phyloP scores from a whole-genome alignment of 2,888 invertebrate genomes.

The Ypsolopha scabrella region DNA sequence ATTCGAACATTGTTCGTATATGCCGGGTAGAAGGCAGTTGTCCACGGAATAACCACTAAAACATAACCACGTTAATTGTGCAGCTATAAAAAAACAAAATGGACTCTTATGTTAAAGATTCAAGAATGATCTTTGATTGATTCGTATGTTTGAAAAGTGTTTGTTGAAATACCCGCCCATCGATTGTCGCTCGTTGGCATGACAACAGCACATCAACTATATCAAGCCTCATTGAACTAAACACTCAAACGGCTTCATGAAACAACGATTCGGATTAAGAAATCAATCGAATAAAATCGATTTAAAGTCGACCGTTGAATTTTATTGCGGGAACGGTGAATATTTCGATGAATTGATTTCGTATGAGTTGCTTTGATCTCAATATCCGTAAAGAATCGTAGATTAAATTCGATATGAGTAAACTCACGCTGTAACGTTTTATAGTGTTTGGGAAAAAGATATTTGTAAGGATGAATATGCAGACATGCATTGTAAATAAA shows the following conservation, averaged over 20 bases:
- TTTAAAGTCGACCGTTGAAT: constrained; percentile 6
- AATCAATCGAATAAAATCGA: constrained; percentile 33
- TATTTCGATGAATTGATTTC: too few species aligned
- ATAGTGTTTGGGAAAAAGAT: too few species aligned
- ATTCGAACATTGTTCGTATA: background rate
- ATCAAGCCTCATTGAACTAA: constrained; percentile 60
- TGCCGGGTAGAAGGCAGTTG: background rate
- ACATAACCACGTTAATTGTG: background rate
- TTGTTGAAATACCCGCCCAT: background rate
- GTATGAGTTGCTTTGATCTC: too few species aligned
- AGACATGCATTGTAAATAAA: background rate
- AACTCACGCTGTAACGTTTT: too few species aligned
- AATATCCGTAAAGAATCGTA: too few species aligned
- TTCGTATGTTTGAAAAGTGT: background rate
- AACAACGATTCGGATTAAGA: constrained; percentile 41
- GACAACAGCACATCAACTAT: constrained; percentile 58
- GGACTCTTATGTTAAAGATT: too few species aligned
- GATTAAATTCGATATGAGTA: too few species aligned
- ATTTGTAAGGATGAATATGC: too few species aligned
- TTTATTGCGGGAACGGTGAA: background rate
- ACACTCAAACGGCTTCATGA: constrained; percentile 34
- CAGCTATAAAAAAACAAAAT: too few species aligned
- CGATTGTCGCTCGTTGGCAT: constrained; percentile 43
- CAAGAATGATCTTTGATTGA: too few species aligned
- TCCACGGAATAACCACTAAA: background rate